phyloP scores from a whole-genome alignment of 1,140 invertebrate species.

The Cydia pomonella region DNA sequence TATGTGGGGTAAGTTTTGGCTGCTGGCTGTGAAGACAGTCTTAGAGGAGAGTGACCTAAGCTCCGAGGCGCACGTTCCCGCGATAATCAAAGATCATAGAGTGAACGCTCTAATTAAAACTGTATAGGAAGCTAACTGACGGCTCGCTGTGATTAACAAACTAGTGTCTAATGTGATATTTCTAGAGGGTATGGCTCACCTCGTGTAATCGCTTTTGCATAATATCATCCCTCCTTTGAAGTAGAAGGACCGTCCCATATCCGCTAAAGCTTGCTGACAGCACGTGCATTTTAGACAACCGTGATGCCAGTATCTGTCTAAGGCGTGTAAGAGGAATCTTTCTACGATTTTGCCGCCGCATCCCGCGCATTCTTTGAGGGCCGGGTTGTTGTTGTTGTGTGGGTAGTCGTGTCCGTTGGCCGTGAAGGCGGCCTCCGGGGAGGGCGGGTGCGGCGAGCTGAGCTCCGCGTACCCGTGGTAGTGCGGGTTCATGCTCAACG shows the following conservation, averaged over 20 bases:
- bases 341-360: conserved; percentile 92
- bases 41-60: conserved; percentile 84
- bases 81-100: no score
- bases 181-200: conserved; percentile 82
- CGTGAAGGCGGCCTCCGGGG: conserved; percentile 81
- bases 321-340: conserved; percentile 91
- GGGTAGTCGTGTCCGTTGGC: conserved; percentile 75
- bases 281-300: conserved; percentile 95
- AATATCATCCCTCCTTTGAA: conserved; percentile 95
- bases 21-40: conserved; percentile 76
- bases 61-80: conserved; percentile 62
- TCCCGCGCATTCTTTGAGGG: conserved; percentile 84
- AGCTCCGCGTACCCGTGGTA: conserved; percentile 86
- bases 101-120: no score
- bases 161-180: neutral
- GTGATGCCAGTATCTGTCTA: conserved; percentile 97
- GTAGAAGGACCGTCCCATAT: conserved; percentile 94
- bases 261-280: conserved; percentile 91
- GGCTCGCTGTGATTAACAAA: neutral
- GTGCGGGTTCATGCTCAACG: conserved; percentile 86
- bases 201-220: conserved; percentile 96
- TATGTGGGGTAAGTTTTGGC: conserved; percentile 77
- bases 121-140: no score
- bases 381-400: conserved; percentile 83
- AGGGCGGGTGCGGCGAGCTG: conserved; percentile 85